Evolutionary conservation across 2,797 vertebrate genomes (phyloP).

Genomic region (Coluber constrictor): DNA sequence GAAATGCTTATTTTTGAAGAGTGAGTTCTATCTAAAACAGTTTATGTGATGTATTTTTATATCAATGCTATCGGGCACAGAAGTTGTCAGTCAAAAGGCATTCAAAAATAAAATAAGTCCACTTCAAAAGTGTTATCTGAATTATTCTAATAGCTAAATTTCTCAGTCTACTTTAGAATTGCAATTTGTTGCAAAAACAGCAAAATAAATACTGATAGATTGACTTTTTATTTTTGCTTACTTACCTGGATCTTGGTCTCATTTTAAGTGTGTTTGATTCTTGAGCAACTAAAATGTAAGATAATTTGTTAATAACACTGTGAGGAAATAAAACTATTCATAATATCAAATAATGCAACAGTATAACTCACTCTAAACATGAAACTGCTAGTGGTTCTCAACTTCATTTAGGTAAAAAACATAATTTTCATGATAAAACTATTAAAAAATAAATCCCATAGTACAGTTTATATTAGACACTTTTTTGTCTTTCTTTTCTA

Average conservation of each 20-base stretch:
- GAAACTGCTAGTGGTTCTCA: neutral
- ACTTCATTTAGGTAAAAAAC: neutral
- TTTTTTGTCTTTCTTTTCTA: neutral
- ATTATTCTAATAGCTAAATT: neutral
- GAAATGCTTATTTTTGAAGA: neutral
- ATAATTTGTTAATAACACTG: conserved; percentile 45
- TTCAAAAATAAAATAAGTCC: neutral
- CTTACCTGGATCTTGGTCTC: conserved; percentile 79
- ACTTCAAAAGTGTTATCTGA: neutral
- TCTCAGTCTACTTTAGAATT: neutral
- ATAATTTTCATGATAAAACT: neutral
- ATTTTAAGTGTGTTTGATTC: conserved; percentile 70
- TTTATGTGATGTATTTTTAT: neutral
- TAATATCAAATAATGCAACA: neutral
- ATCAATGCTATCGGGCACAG: neutral
- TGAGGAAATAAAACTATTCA: neutral
- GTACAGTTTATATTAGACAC: neutral
- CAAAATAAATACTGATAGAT: neutral
- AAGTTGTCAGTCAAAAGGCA: neutral
- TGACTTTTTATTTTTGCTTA: neutral
- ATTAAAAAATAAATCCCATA: neutral
- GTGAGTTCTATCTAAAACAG: neutral
- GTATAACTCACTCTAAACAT: neutral
- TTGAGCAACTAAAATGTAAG: conserved; percentile 72
- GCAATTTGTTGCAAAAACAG: neutral